Evolutionary conservation across 1,140 invertebrate genomes (phyloP).

Genomic region (Melanaphis sacchari): DNA sequence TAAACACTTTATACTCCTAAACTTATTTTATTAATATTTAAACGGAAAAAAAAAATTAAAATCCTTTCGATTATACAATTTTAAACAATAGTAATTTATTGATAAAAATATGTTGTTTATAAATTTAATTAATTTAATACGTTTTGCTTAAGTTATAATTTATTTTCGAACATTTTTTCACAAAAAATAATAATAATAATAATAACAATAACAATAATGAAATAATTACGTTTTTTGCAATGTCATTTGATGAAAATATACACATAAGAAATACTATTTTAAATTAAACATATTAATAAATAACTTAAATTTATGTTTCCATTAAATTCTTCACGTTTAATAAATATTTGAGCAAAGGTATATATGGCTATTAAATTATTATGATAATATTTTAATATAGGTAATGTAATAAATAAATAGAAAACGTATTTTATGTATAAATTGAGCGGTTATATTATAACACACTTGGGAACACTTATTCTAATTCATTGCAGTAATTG

Average conservation of each 20-base stretch:
- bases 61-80: neutral
- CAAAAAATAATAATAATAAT: neutral
- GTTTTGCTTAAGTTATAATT: neutral
- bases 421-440: neutral
- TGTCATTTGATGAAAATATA: neutral
- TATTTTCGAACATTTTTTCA: neutral
- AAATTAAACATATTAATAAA: neutral
- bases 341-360: neutral
- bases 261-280: neutral
- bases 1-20: neutral
- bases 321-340: neutral
- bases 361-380: neutral
- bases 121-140: neutral
- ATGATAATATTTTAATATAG: neutral
- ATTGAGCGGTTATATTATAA: neutral
- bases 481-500: neutral
- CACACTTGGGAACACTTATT: neutral
- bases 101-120: neutral
- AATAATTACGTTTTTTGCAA: neutral
- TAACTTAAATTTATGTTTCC: neutral
- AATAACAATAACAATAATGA: too few relatives aligned
- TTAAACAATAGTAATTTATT: neutral
- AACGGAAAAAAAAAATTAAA: neutral
- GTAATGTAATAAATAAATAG: neutral
- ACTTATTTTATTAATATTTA: neutral